Evolutionary conservation across 37 sponge, comb jelly and placozoan species (phyloP).

Genomic region (Mnemiopsis leidyi): DNA sequence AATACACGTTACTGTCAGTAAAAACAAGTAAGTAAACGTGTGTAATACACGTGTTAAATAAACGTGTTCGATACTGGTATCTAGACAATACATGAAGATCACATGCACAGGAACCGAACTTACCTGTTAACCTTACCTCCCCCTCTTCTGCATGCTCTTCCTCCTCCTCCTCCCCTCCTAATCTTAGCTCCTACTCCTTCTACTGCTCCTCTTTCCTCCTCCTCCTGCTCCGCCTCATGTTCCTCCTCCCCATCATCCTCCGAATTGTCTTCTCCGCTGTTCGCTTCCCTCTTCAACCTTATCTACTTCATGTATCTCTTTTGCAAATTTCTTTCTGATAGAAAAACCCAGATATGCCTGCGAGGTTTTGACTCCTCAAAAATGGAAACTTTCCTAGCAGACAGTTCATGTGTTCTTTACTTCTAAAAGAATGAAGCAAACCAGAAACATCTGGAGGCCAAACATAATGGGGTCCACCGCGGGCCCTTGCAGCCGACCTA

Average conservation of each 20-base stretch:
- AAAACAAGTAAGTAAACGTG: constrained; percentile 73
- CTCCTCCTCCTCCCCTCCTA: neutral
- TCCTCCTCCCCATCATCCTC: neutral
- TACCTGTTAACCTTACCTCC: neutral
- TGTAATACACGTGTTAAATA: constrained; percentile 68
- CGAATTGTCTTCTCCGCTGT: too few relatives aligned
- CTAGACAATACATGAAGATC: too few relatives aligned
- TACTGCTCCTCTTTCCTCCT: neutral
- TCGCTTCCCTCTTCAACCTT: too few relatives aligned
- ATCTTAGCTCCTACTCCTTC: neutral
- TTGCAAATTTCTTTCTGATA: too few relatives aligned
- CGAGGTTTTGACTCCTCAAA: neutral
- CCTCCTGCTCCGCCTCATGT: neutral
- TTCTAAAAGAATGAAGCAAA: too few relatives aligned
- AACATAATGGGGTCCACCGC: too few relatives aligned
- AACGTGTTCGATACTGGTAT: too few relatives aligned
- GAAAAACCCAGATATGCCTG: neutral
- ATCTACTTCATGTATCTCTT: too few relatives aligned
- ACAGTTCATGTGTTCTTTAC: too few relatives aligned
- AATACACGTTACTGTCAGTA: constrained; percentile 70
- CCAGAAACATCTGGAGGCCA: too few relatives aligned
- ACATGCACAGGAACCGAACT: too few relatives aligned
- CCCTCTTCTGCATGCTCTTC: neutral
- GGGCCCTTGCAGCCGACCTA: too few relatives aligned
- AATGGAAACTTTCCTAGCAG: neutral